Evolutionary conservation across 2,113 vertebrate species (phyloP).

Genomic region (Boleophthalmus pectinirostris): DNA sequence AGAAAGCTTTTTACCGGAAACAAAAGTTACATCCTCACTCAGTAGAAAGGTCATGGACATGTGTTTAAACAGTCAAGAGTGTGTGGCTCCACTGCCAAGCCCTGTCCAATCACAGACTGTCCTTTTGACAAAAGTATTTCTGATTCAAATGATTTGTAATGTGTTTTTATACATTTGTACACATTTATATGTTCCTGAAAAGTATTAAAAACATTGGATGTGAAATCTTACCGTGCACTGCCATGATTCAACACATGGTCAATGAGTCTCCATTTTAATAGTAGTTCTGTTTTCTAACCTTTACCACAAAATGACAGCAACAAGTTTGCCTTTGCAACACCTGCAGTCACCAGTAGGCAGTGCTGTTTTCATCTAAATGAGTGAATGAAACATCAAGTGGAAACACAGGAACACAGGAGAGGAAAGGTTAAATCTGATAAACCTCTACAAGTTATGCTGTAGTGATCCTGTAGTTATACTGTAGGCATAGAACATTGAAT

Average conservation of each 20-base stretch:
- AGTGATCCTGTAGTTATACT: too few relatives aligned
- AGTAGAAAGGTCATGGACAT: conserved; percentile 10
- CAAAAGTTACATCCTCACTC: conserved; percentile 32
- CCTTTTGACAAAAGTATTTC: neutral
- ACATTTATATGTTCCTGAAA: neutral
- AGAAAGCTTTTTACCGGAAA: neutral
- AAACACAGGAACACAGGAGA: too few relatives aligned
- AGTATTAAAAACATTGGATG: neutral
- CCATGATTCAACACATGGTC: neutral
- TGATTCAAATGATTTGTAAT: neutral
- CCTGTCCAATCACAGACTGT: neutral
- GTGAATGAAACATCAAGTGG: neutral
- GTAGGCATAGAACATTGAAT: too few relatives aligned
- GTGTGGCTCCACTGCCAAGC: neutral
- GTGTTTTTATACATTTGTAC: neutral
- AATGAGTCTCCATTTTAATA: neutral
- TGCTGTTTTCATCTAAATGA: conserved; percentile 30
- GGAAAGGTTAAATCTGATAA: too few relatives aligned
- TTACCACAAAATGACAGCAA: too few relatives aligned
- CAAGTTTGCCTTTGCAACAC: neutral
- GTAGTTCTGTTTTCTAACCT: too few relatives aligned
- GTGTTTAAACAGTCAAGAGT: neutral
- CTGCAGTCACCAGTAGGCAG: conserved; percentile 41
- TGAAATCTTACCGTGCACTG: neutral
- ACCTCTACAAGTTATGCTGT: too few relatives aligned